These are phyloP conservation scores for Styela clava DNA, from an alignment of 23 tunicate species.

Conservation along the genomic window DNA sequence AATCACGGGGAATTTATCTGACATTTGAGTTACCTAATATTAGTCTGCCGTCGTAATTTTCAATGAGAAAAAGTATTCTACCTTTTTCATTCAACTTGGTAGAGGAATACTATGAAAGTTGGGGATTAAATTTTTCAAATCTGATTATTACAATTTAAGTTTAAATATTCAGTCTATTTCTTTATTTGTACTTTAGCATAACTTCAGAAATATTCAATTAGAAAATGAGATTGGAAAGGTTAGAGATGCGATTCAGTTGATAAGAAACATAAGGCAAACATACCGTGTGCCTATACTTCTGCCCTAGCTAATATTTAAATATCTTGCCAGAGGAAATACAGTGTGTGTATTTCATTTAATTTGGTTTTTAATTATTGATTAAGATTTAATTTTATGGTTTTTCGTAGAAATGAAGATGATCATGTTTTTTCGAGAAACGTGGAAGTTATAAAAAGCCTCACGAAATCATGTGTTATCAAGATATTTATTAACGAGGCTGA, in stretches of 20 bases:
- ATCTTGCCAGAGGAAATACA: conserved; percentile 1
- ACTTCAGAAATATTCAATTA: not conserved
- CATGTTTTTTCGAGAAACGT: not conserved
- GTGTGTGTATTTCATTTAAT: too few species aligned
- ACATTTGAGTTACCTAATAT: too few species aligned
- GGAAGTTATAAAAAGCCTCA: not conserved
- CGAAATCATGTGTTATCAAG: not conserved
- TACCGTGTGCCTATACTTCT: not conserved
- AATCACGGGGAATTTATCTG: not conserved
- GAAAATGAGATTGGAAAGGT: conserved; percentile 1
- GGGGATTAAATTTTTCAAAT: too few species aligned
- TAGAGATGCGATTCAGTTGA: conserved; percentile 4
- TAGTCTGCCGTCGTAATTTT: too few species aligned
- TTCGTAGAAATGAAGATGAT: not conserved
- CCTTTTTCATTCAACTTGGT: too few species aligned
- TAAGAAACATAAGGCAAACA: conserved; percentile 16
- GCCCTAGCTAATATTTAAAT: not conserved
- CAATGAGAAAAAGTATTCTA: too few species aligned
- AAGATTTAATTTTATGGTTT: not conserved
- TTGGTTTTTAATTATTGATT: too few species aligned
- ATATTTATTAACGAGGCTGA: too few species aligned
- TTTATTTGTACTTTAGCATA: conserved; percentile 5
- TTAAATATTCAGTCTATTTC: too few species aligned
- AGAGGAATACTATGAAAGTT: too few species aligned
- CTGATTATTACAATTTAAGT: too few species aligned